Conservation (phyloP, 2,888 invertebrate species). For the Synanthedon formicaeformis region DNA sequence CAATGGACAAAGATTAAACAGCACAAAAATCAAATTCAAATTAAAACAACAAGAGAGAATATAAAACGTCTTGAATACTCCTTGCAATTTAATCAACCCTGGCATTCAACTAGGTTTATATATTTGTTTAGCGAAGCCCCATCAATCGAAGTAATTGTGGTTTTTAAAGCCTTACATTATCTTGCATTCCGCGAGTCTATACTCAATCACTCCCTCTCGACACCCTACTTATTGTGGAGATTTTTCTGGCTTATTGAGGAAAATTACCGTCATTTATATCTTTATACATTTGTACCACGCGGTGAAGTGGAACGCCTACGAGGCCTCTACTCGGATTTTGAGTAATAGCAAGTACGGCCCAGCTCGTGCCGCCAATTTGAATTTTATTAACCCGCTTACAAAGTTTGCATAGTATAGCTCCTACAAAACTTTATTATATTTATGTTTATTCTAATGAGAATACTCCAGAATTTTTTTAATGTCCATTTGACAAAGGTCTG, state of each 20-base stretch:
- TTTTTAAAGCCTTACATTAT: background rate
- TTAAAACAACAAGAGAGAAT: no score
- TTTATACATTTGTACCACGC: slow-evolving; percentile 22
- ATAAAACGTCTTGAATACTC: no score
- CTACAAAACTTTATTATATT: background rate
- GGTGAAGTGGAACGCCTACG: slow-evolving; percentile 4
- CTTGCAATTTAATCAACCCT: no score
- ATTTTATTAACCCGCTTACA: slow-evolving; percentile 11
- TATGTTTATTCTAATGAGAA: no score
- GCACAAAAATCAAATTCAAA: no score
- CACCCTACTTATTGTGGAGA: slow-evolving; percentile 30
- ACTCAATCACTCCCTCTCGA: slow-evolving; percentile 8
- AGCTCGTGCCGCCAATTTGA: slow-evolving; percentile 5
- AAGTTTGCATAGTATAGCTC: background rate
- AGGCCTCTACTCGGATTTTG: background rate
- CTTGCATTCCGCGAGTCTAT: background rate
- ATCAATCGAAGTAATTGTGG: background rate
- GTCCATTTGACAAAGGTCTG: no score
- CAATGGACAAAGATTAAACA: no score
- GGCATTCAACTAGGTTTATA: no score
- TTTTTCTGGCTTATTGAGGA: slow-evolving; percentile 44
- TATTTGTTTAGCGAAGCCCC: background rate
- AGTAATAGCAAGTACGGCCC: background rate
- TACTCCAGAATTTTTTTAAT: no score
- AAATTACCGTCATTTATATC: slow-evolving; percentile 41